A percentile compares a stretch with the other conserved stretches of the same genome.
Evolutionary conservation across 2,888 invertebrate species (phyloP).

Genomic region (Flexamia atlantica): DNA sequence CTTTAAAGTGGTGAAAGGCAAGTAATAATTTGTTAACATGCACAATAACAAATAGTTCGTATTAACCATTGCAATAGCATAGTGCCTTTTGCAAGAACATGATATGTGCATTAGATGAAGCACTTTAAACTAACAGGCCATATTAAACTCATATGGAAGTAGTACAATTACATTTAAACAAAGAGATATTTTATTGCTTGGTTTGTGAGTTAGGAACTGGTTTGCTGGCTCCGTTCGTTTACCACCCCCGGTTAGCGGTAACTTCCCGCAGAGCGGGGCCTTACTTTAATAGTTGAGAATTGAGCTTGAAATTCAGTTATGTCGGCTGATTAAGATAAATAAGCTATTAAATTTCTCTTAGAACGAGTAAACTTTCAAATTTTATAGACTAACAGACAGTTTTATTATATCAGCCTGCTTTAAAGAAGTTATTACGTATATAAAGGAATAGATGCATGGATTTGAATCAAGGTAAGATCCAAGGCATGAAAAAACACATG

Average conservation of each 20-base stretch:
- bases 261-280: neutral
- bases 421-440: neutral
- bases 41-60: no score
- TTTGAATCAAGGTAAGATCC: no score
- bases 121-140: no score
- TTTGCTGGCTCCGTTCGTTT: neutral
- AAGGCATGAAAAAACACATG: no score
- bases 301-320: constrained; percentile 33
- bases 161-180: neutral
- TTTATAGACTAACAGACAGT: neutral
- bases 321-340: constrained; percentile 40
- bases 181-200: neutral
- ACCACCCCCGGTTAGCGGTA: neutral
- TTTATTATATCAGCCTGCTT: neutral
- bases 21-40: no score
- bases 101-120: no score
- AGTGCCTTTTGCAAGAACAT: no score
- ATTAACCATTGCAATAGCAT: no score
- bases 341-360: neutral
- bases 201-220: neutral
- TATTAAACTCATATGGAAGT: no score
- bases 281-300: neutral
- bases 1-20: no score
- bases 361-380: neutral
- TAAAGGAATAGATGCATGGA: no score